phyloP scores from a whole-genome alignment of 2,113 vertebrate genomes.

The Puffinus mauretanicus region DNA sequence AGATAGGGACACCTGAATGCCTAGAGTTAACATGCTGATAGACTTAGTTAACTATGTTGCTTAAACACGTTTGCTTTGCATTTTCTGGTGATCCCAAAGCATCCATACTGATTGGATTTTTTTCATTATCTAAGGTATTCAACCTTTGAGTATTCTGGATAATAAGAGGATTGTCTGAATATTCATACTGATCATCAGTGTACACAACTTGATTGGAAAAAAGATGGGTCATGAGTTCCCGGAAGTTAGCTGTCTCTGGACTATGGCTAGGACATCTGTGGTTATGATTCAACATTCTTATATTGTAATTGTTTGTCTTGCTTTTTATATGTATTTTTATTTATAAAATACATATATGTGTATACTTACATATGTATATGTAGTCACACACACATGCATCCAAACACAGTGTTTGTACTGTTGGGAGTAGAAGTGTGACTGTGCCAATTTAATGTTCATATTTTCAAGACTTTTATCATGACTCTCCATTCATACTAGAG shows the following conservation, averaged over 20 bases:
- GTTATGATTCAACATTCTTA: background rate
- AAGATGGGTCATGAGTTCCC: background rate
- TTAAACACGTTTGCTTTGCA: slow-evolving; percentile 10
- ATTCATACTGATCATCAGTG: background rate
- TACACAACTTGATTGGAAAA: background rate
- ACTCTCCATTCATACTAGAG: background rate
- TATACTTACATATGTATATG: background rate
- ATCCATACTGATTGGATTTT: background rate
- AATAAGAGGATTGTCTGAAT: background rate
- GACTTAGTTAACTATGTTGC: background rate
- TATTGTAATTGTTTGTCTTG: background rate
- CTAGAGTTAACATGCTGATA: background rate
- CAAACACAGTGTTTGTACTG: background rate
- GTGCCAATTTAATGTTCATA: background rate
- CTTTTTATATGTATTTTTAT: background rate
- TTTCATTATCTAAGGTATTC: background rate
- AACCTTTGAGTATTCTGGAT: background rate
- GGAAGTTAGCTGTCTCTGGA: background rate
- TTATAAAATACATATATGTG: background rate
- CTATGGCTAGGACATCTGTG: background rate
- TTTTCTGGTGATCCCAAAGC: background rate
- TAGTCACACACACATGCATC: background rate
- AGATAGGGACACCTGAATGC: background rate
- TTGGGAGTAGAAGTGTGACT: background rate
- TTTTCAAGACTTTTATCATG: background rate